Base-by-base conservation (phyloP, 2,797 vertebrate species). In the Diplodus puntazzo region DNA sequence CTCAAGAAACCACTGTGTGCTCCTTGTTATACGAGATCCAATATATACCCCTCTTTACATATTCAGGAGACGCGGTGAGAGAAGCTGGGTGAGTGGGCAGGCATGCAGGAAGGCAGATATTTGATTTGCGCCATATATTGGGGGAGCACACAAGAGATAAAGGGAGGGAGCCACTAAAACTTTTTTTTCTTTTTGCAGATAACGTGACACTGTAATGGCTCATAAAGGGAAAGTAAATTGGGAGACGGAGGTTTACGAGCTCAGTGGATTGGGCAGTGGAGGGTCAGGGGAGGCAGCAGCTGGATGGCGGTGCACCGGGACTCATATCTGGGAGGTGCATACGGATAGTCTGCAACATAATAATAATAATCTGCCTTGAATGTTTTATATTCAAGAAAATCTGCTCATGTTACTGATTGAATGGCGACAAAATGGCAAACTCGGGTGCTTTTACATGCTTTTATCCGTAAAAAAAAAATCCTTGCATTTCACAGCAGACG, bases 191-290 rank as follows among this genome's bases (percentile, higher is more conserved):
- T 69, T 73, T 70, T 54, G 53, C 52, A 13, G 60, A 85, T 83
- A 87, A 87, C 54, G 49, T 83, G 85, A 87, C 83, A 63, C 59
- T 66, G 83, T 89, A 88, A 90, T 85, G 85, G 83, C 73, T 90
- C 79, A 86, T 92, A 88, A 92, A 92, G 73, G 63, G 48, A 85
- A 89, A 76, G 86, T 79, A 91, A 90, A 90, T 83, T 87, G 77
- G 75, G 83, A 82, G 70, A 76, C 60, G 48, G 66, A 62, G 59
- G 82, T 89, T 93, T 90, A 93, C 1, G 69, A 89, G 62, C 61
- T 0, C 42, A 3, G 83, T 68, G 78, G 57, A 81, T 85, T 55
- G 65, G 58, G 68, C 27, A 11, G 48, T 39, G 34, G 60, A 66
- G 68, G 62, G 61, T 72, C 52, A 53, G 67, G 23, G 65, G 60